Base-by-base conservation (phyloP, 2,797 vertebrate species). In the Trachops cirrhosus region DNA sequence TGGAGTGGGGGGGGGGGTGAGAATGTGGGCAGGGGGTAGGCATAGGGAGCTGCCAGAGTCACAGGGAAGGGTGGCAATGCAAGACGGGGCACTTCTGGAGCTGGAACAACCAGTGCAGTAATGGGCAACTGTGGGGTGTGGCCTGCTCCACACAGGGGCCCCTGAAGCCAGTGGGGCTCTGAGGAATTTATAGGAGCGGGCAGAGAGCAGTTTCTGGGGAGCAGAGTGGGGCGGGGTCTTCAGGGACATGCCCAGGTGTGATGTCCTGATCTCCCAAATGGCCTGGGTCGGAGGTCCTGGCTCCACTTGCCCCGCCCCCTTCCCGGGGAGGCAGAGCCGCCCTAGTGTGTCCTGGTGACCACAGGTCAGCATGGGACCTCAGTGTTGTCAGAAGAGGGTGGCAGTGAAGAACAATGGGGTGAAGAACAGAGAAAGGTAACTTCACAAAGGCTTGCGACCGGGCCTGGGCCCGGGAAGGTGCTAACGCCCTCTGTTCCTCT, bases 401-500 rank as follows among this genome's bases (percentile, higher is more conserved):
- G 37, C 44, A 39, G 37, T 41, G 22, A 4, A 21, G 54, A 6
- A 6, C 14, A 1, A 1, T 8, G 16, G 34, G 39, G 21, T 14
- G 59, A 14, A 14, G 4, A 12, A 1, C 6, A 6, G 54, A 7
- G 46, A 64, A 41, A 34, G 29, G 37, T 44, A 46, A 46, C 19
- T 22, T n/a, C 12, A 59, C 52, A 21, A 44, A 46, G 39, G 29
- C 39, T 24, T 10, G 7, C 12, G 4, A 8, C 22, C 7, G 1
- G 26, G 16, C 22, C 24, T 4, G 37, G 48, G 29, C 14, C 52
- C 7, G 1, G 19, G 39, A n/a, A 34, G n/a, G 34, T 16, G 88
- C 64, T 94, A 39, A 93, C 54, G 24, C 26, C 9, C 59, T 83
- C 57, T 89, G 75, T 80, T 97, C 83, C 98, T 97, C 75, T 77